Evolutionary conservation across 2,113 vertebrate species (phyloP).

Genomic region (Lanius ludovicianus): DNA sequence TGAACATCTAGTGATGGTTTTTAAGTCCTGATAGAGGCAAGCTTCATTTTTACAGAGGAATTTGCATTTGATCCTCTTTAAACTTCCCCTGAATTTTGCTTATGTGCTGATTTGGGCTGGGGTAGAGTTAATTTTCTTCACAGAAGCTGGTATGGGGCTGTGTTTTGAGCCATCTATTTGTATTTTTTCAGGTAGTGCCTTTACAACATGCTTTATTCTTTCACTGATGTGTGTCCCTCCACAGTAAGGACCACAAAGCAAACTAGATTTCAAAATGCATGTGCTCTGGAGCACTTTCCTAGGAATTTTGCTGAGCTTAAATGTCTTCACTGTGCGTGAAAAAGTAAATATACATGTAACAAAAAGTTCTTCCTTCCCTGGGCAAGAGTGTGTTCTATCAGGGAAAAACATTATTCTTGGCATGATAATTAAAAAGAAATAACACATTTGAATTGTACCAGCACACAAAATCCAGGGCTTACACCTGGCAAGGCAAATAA

Average conservation of each 20-base stretch:
- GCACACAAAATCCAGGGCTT: neutral
- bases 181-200: neutral
- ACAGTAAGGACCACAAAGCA: neutral
- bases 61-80: neutral
- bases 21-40: neutral
- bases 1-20: neutral
- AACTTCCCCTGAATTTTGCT: neutral
- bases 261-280: neutral
- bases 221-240: neutral
- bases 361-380: conserved; percentile 33
- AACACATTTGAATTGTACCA: neutral
- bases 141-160: neutral
- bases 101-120: neutral
- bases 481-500: neutral
- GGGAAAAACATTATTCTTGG: conserved; percentile 50
- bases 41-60: neutral
- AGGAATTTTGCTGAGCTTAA: conserved; percentile 30
- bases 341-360: conserved; percentile 38
- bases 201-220: neutral
- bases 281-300: neutral
- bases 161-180: neutral
- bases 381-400: neutral
- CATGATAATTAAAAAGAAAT: conserved; percentile 34
- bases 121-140: neutral
- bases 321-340: conserved; percentile 8